A percentile compares a stretch with the other conserved stretches of the same genome.
phyloP scores from a whole-genome alignment of 2,797 vertebrate genomes.

The Myotis myotis region DNA sequence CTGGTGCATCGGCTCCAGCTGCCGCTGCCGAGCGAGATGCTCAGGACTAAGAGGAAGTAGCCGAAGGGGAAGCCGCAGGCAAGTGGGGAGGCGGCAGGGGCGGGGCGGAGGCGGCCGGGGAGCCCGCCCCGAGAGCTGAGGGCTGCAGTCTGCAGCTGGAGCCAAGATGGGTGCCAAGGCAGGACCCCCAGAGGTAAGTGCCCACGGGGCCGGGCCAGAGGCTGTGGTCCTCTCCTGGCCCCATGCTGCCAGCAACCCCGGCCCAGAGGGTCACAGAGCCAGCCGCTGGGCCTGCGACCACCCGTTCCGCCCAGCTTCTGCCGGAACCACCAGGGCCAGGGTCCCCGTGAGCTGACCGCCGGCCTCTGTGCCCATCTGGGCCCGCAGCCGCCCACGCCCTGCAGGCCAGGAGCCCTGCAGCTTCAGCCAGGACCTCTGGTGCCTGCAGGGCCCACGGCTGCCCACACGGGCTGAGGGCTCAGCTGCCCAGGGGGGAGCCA shows the following conservation, averaged over 20 bases:
- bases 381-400: too few species aligned
- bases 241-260: background rate
- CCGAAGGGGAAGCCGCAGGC: background rate
- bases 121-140: fast-evolving
- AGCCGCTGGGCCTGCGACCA: background rate
- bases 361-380: background rate
- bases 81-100: background rate
- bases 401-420: background rate
- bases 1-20: too few species aligned
- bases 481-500: fast-evolving
- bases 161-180: background rate
- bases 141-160: background rate
- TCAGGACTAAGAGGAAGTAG: slow-evolving; percentile 32
- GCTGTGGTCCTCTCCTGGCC: background rate
- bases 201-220: fast-evolving
- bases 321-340: background rate
- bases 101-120: fast-evolving
- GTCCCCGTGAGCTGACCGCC: fast-evolving
- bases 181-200: slow-evolving; percentile 36
- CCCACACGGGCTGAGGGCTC: background rate
- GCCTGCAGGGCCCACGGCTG: background rate
- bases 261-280: background rate
- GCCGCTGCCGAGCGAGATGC: background rate
- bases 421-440: fast-evolving
- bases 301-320: fast-evolving